Evolutionary conservation across 1,140 invertebrate genomes (phyloP), one percentile per base, ranked within the genome.

Genomic region (Drosophila ogumai): DNA sequence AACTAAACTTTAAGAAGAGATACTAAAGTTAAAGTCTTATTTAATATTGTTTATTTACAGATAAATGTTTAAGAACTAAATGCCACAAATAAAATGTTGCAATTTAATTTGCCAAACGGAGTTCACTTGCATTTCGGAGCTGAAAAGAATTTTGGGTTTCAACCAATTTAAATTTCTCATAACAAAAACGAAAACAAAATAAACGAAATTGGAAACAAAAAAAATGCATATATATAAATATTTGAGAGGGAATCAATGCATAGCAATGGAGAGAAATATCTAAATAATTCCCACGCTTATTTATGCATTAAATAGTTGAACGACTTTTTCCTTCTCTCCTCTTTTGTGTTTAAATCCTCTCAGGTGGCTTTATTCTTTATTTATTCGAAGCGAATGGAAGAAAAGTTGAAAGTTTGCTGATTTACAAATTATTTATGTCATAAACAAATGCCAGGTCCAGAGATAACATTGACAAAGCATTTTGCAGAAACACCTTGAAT

Each of bases 401-500:
- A 41, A 67, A 67, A 40, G 36, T 38, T 36, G 32, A 17, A 47
- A 71, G 34, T 57, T 57, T 69, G 41, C 44, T 55, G 65, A 71
- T 71, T 72, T 57, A 40, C 50, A 28, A 72, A 72, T 71, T 71
- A 71, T 72, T 72, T 52, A 68, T 68, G 61, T n/a, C 34, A 67
- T 41, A 68, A 68, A 22, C 63, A 68, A 67, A 49, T 64, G 59
- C 17, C 59, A 36, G 8, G 3, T 13, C 6, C 22, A 54, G 17
- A 49, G 25, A 57, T 44, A 52, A 38, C 40, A 59, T 66, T 58
- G 63, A 55, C 61, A 69, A 56, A 56, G 60, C 25, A 56, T 38
- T 71, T 38, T 25, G 32, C 22, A 38, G 43, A 31, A 40, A 38
- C 73, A 75, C 73, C 59, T 65, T 75, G 32, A 31, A 47, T 44